Evolutionary conservation across 2,113 vertebrate species (phyloP).

Genomic region (Hyperoodon ampullatus): DNA sequence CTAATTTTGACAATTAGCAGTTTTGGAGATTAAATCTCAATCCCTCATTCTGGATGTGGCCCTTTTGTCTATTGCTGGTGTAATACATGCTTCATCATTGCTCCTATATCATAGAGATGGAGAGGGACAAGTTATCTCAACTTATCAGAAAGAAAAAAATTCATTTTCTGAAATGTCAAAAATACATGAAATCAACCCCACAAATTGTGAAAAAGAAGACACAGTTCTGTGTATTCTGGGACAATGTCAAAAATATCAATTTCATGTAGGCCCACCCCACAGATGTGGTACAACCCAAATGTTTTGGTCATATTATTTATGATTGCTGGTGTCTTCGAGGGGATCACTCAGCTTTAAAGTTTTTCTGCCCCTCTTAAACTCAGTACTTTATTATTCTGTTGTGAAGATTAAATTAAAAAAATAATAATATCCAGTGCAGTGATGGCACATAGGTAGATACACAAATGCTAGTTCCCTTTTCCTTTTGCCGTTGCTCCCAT

Average conservation of each 20-base stretch:
- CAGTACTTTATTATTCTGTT: not conserved
- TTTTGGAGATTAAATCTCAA: not conserved
- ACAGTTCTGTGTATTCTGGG: not conserved
- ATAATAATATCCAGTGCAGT: not conserved
- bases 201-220: not conserved
- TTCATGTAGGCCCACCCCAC: not conserved
- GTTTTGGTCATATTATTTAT: not conserved
- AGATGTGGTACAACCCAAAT: not conserved
- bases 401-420: not conserved
- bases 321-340: not conserved
- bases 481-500: not conserved
- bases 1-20: not conserved
- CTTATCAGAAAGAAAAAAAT: not conserved
- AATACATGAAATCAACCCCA: not conserved
- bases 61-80: not conserved
- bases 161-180: not conserved
- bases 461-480: not conserved
- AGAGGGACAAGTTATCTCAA: not conserved
- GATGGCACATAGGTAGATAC: not conserved
- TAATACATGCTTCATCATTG: not conserved
- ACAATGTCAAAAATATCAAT: not conserved
- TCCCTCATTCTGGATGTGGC: not conserved
- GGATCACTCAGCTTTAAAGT: not conserved
- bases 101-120: not conserved
- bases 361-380: not conserved